Evolutionary conservation across 2,888 invertebrate species (phyloP), one percentile per base, ranked within the genome.

Genomic region (Nemurella pictetii): DNA sequence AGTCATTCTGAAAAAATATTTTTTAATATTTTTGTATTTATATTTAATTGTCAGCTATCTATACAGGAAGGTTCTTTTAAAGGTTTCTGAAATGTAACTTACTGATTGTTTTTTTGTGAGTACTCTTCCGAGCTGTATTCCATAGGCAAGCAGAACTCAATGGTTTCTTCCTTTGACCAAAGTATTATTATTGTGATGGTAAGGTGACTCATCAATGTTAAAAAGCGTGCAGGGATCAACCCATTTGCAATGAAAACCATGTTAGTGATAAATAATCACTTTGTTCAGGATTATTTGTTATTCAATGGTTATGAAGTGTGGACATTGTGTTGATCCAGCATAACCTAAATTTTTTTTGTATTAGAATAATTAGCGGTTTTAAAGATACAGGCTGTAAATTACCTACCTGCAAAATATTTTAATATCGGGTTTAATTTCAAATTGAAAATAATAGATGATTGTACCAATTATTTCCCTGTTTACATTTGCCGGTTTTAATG

Each of bases 171-270:
- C 91, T 92, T 92, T 89, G 92, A 92, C 94, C 94, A 95, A 92
- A 95, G 90, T 87, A 95, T 91, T 86, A 94, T 92, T 85, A 94
- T 92, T 83, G 93, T 91, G 87, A 95, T 92, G 85, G 94, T 93
- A 84, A 95, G 91, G 90, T 96, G 95, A 84, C 94, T 94, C 86
- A 94, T 90, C 83, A 95, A 91, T 86, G 94, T 93, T 87, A 95
- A 90, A 90, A 95, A 96, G 87, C 95, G 92, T 84, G 94, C 93
- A 87, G 95, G 95, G 87, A 94, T 92, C 85, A 94, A 88, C 89
- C 92, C 89, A 89, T 86, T 86, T 12, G 87, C 87, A 78, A 85
- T 85, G 32, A 86, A 86, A 28, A 80, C 85, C 86, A 86, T 86
- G 36, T 20, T 81, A 15, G 55, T 35, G n/a, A n/a, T n/a, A n/a